Evolutionary conservation across 2,113 vertebrate genomes (phyloP), one percentile per base, ranked within the genome.

Genomic region (Prietella phreatophila): DNA sequence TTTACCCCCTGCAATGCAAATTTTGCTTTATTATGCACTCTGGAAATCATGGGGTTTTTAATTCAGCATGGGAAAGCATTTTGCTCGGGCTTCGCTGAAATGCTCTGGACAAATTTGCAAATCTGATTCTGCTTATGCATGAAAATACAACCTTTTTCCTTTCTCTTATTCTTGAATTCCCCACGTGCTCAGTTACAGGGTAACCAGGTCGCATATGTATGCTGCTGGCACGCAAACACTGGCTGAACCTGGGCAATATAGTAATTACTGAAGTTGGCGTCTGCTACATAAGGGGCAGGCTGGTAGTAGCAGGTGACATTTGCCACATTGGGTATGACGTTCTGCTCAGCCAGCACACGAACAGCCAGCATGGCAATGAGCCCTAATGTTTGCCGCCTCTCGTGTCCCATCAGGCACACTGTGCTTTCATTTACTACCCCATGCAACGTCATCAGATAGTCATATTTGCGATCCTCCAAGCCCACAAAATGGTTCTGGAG

Each of bases 271-370:
- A 99, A 99, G 95, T 99, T 99, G 92, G 96, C 97, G 92, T 99
- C 98, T 91, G 98, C 96, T 93, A 99, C 98, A 42, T 99, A 99
- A 2, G 98, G 97, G 89, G 98, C 98, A 1, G 98, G 98, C 93
- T 99, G 98, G 95, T 99, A 99, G 94, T 98, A 99, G 93, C 98
- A 99, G 86, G 98, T 99, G 90, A 99, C 98, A 89, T 99, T 99
- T 87, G 98, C 97, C 95, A 99, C 98, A 3, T 99, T 99, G 90
- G 98, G 98, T 90, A 99, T 99, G 94, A 98, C 96, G 88, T 99
- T 99, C 93, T 99, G 98, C 96, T 99, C 97, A 0, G 98, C 98
- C 60, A 99, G 95, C 86, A 99, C 97, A 0, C 96, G 96, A 92
- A 99, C 97, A 5, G 97, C 98, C 94, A 99, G 95, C 98, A 98